Conservation (phyloP, 92 coral and sea anemone genomes). For the Epizoanthus scotinus region DNA sequence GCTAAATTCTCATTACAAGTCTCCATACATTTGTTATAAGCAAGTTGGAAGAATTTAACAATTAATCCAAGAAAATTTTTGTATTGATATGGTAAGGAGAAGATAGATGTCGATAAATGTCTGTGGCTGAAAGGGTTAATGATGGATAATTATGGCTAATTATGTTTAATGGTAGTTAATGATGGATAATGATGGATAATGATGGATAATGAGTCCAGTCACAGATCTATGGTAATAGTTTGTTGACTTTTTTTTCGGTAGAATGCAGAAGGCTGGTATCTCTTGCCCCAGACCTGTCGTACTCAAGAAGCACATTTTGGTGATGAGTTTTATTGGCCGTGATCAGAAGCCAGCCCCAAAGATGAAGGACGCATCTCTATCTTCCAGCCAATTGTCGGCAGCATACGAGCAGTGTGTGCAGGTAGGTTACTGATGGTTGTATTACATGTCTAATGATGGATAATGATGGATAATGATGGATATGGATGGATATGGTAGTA, state of each 20-base stretch:
- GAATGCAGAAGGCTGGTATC: slow-evolving; percentile 91
- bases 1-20: too few relatives aligned
- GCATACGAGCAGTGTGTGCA: slow-evolving; percentile 91
- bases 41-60: too few relatives aligned
- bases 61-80: too few relatives aligned
- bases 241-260: slow-evolving; percentile 1
- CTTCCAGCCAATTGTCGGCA: slow-evolving; percentile 58
- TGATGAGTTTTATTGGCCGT: slow-evolving; percentile 91
- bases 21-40: too few relatives aligned
- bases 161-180: too few relatives aligned
- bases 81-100: too few relatives aligned
- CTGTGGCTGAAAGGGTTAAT: too few relatives aligned
- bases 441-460: too few relatives aligned
- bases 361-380: slow-evolving; percentile 83
- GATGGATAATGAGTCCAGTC: neutral
- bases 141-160: too few relatives aligned
- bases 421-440: slow-evolving; percentile 44
- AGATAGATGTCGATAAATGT: too few relatives aligned
- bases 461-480: too few relatives aligned
- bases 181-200: neutral
- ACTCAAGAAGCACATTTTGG: slow-evolving; percentile 91
- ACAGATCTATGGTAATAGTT: neutral
- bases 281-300: slow-evolving; percentile 86
- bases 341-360: slow-evolving; percentile 96
- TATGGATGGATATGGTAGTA: too few relatives aligned